Evolutionary conservation across 2,888 invertebrate genomes (phyloP), one percentile per base, ranked within the genome.

Genomic region (Ypsolopha sequella): DNA sequence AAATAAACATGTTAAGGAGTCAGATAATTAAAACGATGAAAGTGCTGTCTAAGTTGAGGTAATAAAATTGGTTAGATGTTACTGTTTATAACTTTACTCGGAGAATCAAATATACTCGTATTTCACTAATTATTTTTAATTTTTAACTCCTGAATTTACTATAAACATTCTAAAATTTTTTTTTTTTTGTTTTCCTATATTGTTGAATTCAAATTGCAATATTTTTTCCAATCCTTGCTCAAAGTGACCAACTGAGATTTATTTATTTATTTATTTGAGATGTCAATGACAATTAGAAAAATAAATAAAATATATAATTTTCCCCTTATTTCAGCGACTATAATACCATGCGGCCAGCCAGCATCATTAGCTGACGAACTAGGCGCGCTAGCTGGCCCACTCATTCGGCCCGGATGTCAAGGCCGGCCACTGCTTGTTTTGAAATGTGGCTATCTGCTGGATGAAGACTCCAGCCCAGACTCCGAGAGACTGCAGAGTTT

Each of bases 391-490:
- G 70, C 78, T 36, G 80, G 79, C 13, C 66, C 76, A 38, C 67
- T 78, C 13, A 65, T 79, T 41, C 65, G 84, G 55, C 76, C 84
- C 43, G 75, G 79, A 43, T 76, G 78, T 58, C 80, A 78, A 53
- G 78, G 81, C 6, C 78, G 87, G 48, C 90, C 92, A 36, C 88
- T 93, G 48, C 75, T 93, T 53, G 90, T 93, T 58, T 88, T 93
- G 60, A 93, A 93, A 76, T 92, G 93, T 63, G 91, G 92, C 51
- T 93, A 93, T 68, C 80, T 93, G 36, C 86, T 92, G 60, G 93
- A 94, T 63, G 93, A 92, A 68, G 95, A 95, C 68, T 93, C 93
- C 44, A 95, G 95, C 57, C 95, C 95, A 6, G 95, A 95, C 66
- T 95, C 95, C 33, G 95, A 95, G 65, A 88, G 94, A 56, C 88